Conservation (phyloP, 2,888 invertebrate species). For the Rotaria magnacalcarata region DNA sequence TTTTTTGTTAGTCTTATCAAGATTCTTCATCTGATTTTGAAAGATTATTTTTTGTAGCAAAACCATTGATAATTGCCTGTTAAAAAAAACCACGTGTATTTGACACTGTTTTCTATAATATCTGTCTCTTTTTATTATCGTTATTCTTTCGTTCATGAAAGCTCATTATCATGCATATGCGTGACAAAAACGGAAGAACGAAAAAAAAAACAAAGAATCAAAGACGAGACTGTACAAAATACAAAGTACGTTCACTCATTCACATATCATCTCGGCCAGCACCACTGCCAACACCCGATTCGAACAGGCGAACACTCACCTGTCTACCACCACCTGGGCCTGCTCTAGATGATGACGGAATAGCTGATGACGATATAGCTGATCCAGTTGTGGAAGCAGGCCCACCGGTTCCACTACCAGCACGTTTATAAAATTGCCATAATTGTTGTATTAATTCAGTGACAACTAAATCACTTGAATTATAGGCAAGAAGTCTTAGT, state of each 20-base stretch:
- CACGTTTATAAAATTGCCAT: slow-evolving; percentile 44
- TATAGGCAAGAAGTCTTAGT: slow-evolving; percentile 42
- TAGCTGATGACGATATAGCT: background rate
- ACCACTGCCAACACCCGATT: background rate
- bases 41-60: background rate
- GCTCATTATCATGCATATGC: slow-evolving; percentile 8
- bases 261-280: background rate
- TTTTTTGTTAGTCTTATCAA: background rate
- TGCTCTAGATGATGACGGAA: background rate
- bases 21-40: background rate
- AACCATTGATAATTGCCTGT: background rate
- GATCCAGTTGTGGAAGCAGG: background rate
- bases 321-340: background rate
- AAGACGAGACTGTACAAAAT: slow-evolving; percentile 22
- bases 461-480: slow-evolving; percentile 45
- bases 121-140: background rate
- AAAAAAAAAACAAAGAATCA: background rate
- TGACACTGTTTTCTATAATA: background rate
- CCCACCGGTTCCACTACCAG: slow-evolving; percentile 27
- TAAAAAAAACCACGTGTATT: background rate
- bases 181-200: slow-evolving; percentile 22
- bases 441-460: slow-evolving; percentile 44
- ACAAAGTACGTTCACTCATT: slow-evolving; percentile 14
- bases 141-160: slow-evolving; percentile 18
- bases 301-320: slow-evolving; percentile 18